Evolutionary conservation across 2,888 invertebrate genomes (phyloP).

Genomic region (Caenorhabditis angaria): DNA sequence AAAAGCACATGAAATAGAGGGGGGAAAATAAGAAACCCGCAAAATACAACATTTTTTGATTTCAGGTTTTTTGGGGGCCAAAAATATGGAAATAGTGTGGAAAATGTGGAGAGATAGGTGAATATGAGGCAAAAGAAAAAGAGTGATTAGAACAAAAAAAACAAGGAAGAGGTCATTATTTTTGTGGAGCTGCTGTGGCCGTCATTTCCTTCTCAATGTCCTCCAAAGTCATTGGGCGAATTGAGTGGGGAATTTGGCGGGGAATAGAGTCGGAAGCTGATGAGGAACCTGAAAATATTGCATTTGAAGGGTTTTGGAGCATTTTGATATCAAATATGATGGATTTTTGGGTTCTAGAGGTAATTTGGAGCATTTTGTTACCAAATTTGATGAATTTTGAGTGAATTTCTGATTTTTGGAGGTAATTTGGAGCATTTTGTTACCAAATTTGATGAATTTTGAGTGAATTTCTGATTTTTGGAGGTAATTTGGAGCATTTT

Average conservation of each 20-base stretch:
- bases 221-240: slow-evolving; percentile 47
- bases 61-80: slow-evolving; percentile 39
- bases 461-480: too few relatives aligned
- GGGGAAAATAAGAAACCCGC: slow-evolving; percentile 22
- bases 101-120: slow-evolving; percentile 16
- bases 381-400: too few relatives aligned
- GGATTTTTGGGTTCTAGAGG: too few relatives aligned
- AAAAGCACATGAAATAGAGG: slow-evolving; percentile 27
- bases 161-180: slow-evolving; percentile 10
- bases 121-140: slow-evolving; percentile 28
- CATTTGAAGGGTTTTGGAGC: too few relatives aligned
- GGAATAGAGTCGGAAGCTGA: neutral
- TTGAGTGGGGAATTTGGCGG: slow-evolving; percentile 25
- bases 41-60: slow-evolving; percentile 45
- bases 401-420: too few relatives aligned
- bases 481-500: too few relatives aligned
- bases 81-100: slow-evolving; percentile 24
- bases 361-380: too few relatives aligned
- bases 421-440: too few relatives aligned
- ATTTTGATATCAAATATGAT: slow-evolving; percentile 7
- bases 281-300: slow-evolving; percentile 20
- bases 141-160: slow-evolving; percentile 2
- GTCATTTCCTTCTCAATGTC: slow-evolving; percentile 47
- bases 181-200: slow-evolving; percentile 13
- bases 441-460: too few relatives aligned